A percentile compares a stretch with the other conserved stretches of the same genome.
Conservation (phyloP, 1,140 invertebrate genomes). For the Trigoniulus corallinus region DNA sequence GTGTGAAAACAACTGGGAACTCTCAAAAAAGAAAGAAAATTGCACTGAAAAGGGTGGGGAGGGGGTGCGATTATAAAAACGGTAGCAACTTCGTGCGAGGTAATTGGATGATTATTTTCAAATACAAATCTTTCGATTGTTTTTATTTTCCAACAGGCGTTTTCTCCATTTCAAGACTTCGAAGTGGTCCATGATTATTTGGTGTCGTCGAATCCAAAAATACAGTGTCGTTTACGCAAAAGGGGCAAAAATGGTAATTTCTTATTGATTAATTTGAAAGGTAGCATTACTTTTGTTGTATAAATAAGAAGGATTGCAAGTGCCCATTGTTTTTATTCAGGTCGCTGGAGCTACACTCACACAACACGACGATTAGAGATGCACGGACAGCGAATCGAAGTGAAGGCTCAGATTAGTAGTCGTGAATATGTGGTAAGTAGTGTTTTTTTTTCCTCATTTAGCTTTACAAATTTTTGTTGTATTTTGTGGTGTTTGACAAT, state of each 20-base stretch:
- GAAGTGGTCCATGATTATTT: conserved; percentile 95
- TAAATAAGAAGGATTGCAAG: neutral
- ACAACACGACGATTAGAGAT: conserved; percentile 75
- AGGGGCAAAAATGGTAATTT: conserved; percentile 79
- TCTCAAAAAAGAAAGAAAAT: too few species aligned
- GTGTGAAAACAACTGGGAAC: too few species aligned
- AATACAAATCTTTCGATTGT: too few species aligned
- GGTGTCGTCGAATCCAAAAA: conserved; percentile 67
- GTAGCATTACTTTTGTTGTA: too few species aligned
- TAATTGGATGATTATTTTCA: too few species aligned
- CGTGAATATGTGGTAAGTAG: conserved; percentile 72
- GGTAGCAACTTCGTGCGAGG: too few species aligned
- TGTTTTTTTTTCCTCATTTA: too few species aligned
- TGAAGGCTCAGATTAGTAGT: conserved; percentile 82
- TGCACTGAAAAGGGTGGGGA: too few species aligned
- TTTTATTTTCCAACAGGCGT: conserved; percentile 32
- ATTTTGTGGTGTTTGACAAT: conserved; percentile 11
- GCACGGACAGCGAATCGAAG: conserved; percentile 75
- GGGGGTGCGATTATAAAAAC: too few species aligned
- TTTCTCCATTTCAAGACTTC: conserved; percentile 94
- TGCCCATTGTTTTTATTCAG: conserved; percentile 29
- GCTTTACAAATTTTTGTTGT: neutral
- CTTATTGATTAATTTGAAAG: conserved; percentile 10
- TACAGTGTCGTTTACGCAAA: conserved; percentile 83
- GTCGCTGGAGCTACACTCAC: conserved; percentile 81